These are phyloP conservation scores for Adelosebastes latens DNA, from an alignment of 2,797 vertebrate genomes.

Conservation along the genomic window DNA sequence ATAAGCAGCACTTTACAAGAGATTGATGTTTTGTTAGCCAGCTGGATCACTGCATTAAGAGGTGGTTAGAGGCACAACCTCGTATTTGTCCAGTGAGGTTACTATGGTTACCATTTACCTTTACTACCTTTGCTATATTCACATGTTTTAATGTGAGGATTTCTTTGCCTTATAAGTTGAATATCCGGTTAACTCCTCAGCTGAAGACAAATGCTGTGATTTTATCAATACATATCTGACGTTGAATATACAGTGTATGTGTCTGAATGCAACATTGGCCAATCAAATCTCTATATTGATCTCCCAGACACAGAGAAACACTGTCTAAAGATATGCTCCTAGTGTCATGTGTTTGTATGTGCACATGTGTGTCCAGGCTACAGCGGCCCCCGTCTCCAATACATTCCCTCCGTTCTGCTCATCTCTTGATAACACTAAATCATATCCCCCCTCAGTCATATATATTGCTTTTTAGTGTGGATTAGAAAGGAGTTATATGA, in stretches of 20 bases:
- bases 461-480: conserved; percentile 68
- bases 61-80: not conserved
- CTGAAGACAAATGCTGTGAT: not conserved
- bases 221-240: not conserved
- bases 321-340: not conserved
- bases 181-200: not conserved
- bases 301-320: conserved; percentile 6
- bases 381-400: conserved; percentile 12
- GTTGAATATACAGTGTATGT: not conserved
- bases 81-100: conserved; percentile 29
- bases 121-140: not conserved
- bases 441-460: conserved; percentile 42
- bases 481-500: conserved; percentile 63
- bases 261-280: not conserved
- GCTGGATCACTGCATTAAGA: conserved; percentile 21
- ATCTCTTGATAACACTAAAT: conserved; percentile 65
- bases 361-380: not conserved
- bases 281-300: conserved; percentile 28
- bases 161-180: not conserved
- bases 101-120: conserved; percentile 15
- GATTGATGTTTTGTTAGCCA: conserved; percentile 51
- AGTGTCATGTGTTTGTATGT: not conserved
- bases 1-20: conserved; percentile 36
- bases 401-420: conserved; percentile 15
- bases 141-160: not conserved